Conservation (phyloP, 2,797 vertebrate genomes). For the Tinamus major region DNA sequence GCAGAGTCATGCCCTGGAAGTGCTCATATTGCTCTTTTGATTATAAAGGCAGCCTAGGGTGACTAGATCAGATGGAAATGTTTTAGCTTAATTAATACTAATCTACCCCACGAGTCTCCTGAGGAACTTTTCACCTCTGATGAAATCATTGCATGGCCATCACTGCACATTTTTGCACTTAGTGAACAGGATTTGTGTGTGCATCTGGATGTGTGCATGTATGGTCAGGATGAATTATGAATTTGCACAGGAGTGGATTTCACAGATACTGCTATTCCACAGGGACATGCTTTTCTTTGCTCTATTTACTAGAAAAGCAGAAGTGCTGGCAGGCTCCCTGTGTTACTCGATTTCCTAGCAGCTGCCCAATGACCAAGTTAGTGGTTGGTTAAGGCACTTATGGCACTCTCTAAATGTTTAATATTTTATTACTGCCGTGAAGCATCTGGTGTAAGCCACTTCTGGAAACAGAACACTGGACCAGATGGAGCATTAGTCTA, state of each 20-base stretch:
- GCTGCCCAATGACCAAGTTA: not conserved
- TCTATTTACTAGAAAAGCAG: slow-evolving; percentile 8
- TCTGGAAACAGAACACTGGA: slow-evolving; percentile 11
- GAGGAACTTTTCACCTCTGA: not conserved
- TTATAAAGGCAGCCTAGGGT: not conserved
- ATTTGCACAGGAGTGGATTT: not conserved
- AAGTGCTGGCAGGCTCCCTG: slow-evolving; percentile 23
- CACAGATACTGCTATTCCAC: not conserved
- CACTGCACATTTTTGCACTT: not conserved
- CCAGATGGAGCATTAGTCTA: slow-evolving; percentile 50
- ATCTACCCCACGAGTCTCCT: not conserved
- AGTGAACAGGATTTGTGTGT: not conserved
- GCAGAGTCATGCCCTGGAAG: not conserved
- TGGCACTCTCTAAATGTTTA: not conserved
- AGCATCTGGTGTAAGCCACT: slow-evolving; percentile 54
- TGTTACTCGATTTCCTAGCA: slow-evolving; percentile 27
- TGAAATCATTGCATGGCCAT: accelerated
- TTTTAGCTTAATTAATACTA: not conserved
- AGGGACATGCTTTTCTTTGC: slow-evolving; percentile 1
- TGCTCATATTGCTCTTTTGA: not conserved
- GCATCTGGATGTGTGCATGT: not conserved
- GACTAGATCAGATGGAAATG: not conserved
- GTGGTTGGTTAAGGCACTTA: slow-evolving; percentile 15
- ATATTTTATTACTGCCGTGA: slow-evolving; percentile 53
- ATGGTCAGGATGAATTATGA: not conserved